These are phyloP conservation scores for Emmelina monodactyla DNA, from an alignment of 2,888 invertebrate species.

Conservation along the genomic window DNA sequence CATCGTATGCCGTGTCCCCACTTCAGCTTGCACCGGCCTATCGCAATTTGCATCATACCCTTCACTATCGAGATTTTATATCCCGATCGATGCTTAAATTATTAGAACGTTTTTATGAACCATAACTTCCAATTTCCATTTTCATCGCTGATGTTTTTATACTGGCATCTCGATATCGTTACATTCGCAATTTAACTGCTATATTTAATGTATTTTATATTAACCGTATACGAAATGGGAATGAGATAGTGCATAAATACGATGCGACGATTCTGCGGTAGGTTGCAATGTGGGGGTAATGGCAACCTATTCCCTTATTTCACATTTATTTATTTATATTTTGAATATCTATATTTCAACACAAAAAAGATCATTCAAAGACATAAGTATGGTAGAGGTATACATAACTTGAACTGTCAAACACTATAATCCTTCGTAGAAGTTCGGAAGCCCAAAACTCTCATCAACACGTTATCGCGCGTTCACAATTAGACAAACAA, in stretches of 20 bases:
- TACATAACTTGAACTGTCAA: conserved; percentile 19
- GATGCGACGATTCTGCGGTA: background rate
- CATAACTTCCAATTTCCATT: conserved; percentile 1
- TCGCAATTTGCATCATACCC: background rate
- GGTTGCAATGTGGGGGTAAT: no score
- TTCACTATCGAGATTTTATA: background rate
- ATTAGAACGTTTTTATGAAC: background rate
- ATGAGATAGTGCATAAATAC: no score
- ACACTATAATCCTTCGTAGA: conserved; percentile 28
- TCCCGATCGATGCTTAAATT: conserved; percentile 1
- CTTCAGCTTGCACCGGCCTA: conserved; percentile 18
- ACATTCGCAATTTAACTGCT: background rate
- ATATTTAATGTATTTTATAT: background rate
- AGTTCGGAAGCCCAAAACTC: conserved; percentile 26
- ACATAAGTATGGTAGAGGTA: no score
- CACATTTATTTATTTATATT: no score
- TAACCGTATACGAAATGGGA: background rate
- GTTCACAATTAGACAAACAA: conserved; percentile 58
- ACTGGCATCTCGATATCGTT: background rate
- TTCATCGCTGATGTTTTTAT: background rate
- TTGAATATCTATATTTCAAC: no score
- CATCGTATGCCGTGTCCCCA: conserved; percentile 22
- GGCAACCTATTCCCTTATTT: no score
- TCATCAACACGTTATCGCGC: conserved; percentile 48
- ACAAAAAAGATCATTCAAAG: no score